Conservation (phyloP, 2,113 vertebrate species). For the Natator depressus region DNA sequence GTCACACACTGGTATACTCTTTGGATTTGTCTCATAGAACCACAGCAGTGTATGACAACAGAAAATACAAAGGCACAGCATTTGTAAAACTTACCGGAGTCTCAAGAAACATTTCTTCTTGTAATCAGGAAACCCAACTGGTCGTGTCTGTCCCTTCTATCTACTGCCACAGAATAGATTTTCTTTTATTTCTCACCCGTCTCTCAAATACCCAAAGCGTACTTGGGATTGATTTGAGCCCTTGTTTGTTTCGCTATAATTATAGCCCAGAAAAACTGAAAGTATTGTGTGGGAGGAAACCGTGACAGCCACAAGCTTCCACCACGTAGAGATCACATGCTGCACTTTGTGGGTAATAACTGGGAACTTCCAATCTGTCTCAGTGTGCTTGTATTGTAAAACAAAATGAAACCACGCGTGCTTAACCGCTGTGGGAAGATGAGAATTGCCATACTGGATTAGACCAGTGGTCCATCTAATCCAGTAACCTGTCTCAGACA, state of each 20-base stretch:
- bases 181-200: neutral
- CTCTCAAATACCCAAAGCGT: rapidly evolving
- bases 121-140: rapidly evolving
- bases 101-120: slow-evolving; percentile 16
- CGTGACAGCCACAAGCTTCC: slow-evolving; percentile 23
- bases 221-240: neutral
- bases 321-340: slow-evolving; percentile 29
- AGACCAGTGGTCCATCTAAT: rapidly evolving
- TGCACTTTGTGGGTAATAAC: neutral
- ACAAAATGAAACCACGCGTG: neutral
- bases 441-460: rapidly evolving
- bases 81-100: neutral
- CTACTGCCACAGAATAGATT: rapidly evolving
- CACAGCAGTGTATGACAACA: rapidly evolving
- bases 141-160: rapidly evolving
- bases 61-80: rapidly evolving
- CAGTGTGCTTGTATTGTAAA: rapidly evolving
- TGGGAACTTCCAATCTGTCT: slow-evolving; percentile 23
- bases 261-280: slow-evolving; percentile 5
- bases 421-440: rapidly evolving
- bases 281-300: slow-evolving; percentile 24
- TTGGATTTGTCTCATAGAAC: neutral
- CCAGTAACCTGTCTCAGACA: neutral
- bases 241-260: neutral
- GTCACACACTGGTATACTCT: rapidly evolving